phyloP scores from a whole-genome alignment of 2,113 vertebrate species.

The Nesoenas mayeri region DNA sequence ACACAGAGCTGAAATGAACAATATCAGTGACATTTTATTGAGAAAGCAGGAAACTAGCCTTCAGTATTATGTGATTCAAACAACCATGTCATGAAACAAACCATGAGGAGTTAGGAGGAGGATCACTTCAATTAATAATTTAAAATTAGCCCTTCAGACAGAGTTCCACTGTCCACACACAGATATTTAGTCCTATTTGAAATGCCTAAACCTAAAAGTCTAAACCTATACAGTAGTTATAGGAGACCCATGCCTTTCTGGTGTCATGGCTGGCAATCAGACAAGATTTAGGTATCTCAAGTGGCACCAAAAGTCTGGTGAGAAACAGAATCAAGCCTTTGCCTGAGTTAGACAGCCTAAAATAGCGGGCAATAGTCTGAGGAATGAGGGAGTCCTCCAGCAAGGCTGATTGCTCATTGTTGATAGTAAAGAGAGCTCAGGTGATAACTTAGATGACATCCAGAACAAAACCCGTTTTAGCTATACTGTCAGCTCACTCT shows the following conservation, averaged over 20 bases:
- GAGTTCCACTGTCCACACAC: not conserved
- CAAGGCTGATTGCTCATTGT: not conserved
- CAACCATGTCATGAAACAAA: not conserved
- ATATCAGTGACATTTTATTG: not conserved
- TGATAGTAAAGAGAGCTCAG: not conserved
- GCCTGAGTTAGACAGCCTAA: not conserved
- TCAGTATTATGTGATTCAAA: not conserved
- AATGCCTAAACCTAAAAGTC: not conserved
- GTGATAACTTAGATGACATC: not conserved
- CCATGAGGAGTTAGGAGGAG: not conserved
- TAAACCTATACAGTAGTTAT: not conserved
- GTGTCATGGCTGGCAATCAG: not conserved
- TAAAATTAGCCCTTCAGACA: not conserved
- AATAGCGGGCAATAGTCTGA: not conserved
- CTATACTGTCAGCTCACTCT: not conserved
- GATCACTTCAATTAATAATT: not conserved
- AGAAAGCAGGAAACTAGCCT: not conserved
- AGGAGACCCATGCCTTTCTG: not conserved
- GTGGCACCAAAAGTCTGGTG: not conserved
- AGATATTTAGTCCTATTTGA: not conserved
- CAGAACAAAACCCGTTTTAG: not conserved
- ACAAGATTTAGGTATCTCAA: not conserved
- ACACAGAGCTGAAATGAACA: not conserved
- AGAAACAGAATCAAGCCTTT: not conserved
- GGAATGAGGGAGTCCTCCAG: not conserved